Percentiles rank a stretch among this genome's conserved stretches.
These are phyloP conservation scores for Trichopria drosophilae DNA, from an alignment of 2,888 invertebrate species.

Conservation along the genomic window DNA sequence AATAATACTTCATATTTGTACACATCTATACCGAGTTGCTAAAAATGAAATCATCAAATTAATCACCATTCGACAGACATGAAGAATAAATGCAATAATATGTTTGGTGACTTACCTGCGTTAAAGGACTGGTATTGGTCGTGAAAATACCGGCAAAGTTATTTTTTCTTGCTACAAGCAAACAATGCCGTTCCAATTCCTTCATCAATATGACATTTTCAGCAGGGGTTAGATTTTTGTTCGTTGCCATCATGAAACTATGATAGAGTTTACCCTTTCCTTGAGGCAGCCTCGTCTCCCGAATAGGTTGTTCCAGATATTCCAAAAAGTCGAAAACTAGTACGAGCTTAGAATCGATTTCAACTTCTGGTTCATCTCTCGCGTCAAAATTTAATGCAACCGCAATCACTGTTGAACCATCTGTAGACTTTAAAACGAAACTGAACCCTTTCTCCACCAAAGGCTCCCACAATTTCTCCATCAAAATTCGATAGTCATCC, in stretches of 20 bases:
- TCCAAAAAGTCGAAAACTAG: constrained; percentile 81
- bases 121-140: constrained; percentile 86
- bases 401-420: constrained; percentile 64
- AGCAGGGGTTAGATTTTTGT: constrained; percentile 65
- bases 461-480: constrained; percentile 71
- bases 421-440: constrained; percentile 66
- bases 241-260: constrained; percentile 87
- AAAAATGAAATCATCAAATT: constrained; percentile 37
- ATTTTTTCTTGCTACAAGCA: constrained; percentile 67
- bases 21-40: constrained; percentile 82
- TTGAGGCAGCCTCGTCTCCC: constrained; percentile 65
- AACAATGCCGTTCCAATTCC: constrained; percentile 76
- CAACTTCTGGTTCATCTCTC: constrained; percentile 76
- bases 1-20: constrained; percentile 76
- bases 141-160: constrained; percentile 78
- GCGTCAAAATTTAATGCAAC: constrained; percentile 82
- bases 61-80: neutral
- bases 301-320: constrained; percentile 73
- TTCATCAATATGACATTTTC: constrained; percentile 81
- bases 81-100: neutral
- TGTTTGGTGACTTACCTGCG: constrained; percentile 66
- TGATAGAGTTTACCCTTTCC: constrained; percentile 75
- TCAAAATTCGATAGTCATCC: constrained; percentile 70
- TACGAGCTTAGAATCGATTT: constrained; percentile 68
- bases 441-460: constrained; percentile 74